Base-by-base conservation (phyloP, 2,797 vertebrate species). In the Falco concolor region DNA sequence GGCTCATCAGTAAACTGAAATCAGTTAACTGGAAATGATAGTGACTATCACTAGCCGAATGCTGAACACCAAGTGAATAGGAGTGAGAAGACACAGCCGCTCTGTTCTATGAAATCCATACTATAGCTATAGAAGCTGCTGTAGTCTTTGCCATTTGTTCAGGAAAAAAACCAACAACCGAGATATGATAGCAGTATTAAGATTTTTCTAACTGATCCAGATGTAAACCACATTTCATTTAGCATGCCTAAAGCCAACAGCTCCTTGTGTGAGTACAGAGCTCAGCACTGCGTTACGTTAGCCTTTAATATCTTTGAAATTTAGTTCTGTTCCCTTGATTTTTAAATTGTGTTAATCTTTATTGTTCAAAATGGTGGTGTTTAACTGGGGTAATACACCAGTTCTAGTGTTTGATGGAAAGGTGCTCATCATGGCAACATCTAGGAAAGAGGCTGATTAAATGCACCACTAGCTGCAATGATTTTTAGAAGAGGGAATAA, bases 401-500 rank as follows among this genome's bases (percentile, higher is more conserved):
- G 53, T 75, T 94, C 45, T 27, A 56, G 82, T 87, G 75, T 44
- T 74, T 50, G 38, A 67, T 1, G 5, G 72, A 87, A 92, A 83
- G 54, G 50, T 74, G 34, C 42, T 91, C 65, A 74, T 56, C 53
- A 6, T 42, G 84, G 57, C 73, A 84, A 21, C 34, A 40, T 36
- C 50, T 21, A 67, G 76, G 61, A 75, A 92, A 78, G 21, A 68
- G 23, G 57, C 23, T 90, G 76, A 85, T 89, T 73, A 77, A 95
- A 86, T 65, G 79, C 72, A 73, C 53, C 36, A 81, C 60, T 47
- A 70, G 79, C n/a, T 89, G 82, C 76, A 65, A 34, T 73, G 94
- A 68, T 93, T 92, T 96, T 89, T 78, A 85, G 69, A 89, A 77
- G 57, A 59, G 83, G 73, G 47, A 96, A 91, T 89, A 84, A 91